A percentile compares a stretch with the other conserved stretches of the same genome.
These are phyloP conservation scores for Pelodytes ibericus DNA, from an alignment of 2,797 vertebrate genomes.

Conservation along the genomic window DNA sequence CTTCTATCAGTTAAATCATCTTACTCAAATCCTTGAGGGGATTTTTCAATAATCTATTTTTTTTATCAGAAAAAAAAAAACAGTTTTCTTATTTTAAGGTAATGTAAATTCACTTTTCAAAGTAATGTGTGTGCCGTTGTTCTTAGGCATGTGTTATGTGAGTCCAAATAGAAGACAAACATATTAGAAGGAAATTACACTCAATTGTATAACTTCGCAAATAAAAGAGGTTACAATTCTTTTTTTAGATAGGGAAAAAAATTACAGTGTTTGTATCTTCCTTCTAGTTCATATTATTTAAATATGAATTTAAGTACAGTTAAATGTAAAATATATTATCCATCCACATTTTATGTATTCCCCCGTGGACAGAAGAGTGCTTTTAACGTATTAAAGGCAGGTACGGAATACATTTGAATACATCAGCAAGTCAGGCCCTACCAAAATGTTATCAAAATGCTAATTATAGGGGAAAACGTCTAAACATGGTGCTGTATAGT, in stretches of 20 bases:
- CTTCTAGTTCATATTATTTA: background rate
- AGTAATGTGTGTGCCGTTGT: no score
- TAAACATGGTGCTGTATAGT: background rate
- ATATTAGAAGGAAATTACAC: no score
- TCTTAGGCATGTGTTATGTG: no score
- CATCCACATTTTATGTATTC: background rate
- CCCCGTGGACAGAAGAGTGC: background rate
- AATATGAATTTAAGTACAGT: background rate
- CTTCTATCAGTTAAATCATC: no score
- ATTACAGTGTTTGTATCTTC: background rate
- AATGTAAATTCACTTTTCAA: no score
- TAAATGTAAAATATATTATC: background rate
- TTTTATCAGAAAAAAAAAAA: no score
- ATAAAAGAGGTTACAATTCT: background rate
- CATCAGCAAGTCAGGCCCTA: background rate
- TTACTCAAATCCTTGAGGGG: no score
- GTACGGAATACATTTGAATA: conserved; percentile 10
- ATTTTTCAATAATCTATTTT: no score
- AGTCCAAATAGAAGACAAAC: no score
- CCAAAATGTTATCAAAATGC: conserved; percentile 19
- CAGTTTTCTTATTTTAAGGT: no score
- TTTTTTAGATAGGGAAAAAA: background rate
- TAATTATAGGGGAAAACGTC: background rate
- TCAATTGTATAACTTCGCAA: no score
- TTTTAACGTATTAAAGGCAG: background rate